These are phyloP conservation scores for Pterois miles DNA, from an alignment of 2,797 vertebrate species.

Conservation along the genomic window DNA sequence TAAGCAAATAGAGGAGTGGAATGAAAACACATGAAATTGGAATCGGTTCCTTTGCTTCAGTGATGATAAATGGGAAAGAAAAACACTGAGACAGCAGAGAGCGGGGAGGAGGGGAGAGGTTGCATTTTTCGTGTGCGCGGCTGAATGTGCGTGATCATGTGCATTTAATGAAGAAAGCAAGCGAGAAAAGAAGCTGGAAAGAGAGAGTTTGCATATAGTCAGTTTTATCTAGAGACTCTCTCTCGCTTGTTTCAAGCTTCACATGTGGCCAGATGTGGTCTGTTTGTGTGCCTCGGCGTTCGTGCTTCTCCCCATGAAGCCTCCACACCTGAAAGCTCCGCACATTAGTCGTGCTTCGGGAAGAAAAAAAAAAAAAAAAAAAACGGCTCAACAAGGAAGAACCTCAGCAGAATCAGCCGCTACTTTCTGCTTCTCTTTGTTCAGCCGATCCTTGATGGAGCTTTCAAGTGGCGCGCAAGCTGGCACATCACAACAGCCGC, in stretches of 20 bases:
- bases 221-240: constrained; percentile 5
- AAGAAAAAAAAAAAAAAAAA: not conserved
- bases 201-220: constrained; percentile 13
- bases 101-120: constrained; percentile 41
- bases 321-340: constrained; percentile 51
- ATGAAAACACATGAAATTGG: constrained; percentile 72
- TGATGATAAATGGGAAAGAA: constrained; percentile 73
- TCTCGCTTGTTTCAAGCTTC: constrained; percentile 6
- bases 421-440: constrained; percentile 58
- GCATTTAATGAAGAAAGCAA: constrained; percentile 62
- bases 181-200: not conserved
- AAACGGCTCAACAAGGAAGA: constrained; percentile 37
- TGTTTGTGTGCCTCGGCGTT: not conserved
- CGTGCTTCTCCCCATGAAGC: constrained; percentile 1
- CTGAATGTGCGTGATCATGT: constrained; percentile 61
- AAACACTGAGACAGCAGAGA: constrained; percentile 69
- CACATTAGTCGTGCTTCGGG: constrained; percentile 12
- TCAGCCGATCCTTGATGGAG: constrained; percentile 50
- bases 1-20: constrained; percentile 71
- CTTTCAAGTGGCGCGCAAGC: constrained; percentile 50
- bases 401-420: constrained; percentile 48
- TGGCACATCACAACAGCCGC: constrained; percentile 56
- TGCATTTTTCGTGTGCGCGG: constrained; percentile 29
- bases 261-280: constrained; percentile 17
- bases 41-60: constrained; percentile 69